Evolutionary conservation across 1,140 invertebrate genomes (phyloP), one percentile per base, ranked within the genome.

Genomic region (Chironomus tepperi): DNA sequence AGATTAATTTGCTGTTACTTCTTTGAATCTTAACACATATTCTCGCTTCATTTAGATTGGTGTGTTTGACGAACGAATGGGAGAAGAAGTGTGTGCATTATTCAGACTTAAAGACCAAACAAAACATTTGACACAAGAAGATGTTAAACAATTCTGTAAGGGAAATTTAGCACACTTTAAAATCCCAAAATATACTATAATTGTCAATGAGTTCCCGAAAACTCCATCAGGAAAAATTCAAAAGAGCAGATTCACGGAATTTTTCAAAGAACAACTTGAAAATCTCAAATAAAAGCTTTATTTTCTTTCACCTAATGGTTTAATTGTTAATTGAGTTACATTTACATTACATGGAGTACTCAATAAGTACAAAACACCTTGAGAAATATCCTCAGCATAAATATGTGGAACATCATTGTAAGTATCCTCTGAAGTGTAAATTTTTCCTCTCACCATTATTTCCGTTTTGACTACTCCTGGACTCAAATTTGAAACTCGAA

Each of bases 221-320:
- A 97, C 94, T 0, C 84, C 87, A 0, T 93, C 92, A 1, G 95
- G 94, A 1, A 97, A 95, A 84, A 86, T 94, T 70, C 90, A 93
- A 81, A 95, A 95, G 78, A 88, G 84, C 78, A 86, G 86, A 79
- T 81, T 94, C 5, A 79, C 82, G 16, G 81, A 90, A 47, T 43
- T 75, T 74, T 75, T 79, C 42, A 75, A 79, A 65, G 65, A 70
- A 1, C n/a, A 70, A 18, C 10, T 70, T 1, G 7, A 70, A 1
- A 57, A 57, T 12, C 15, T 57, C 5, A 57, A n/a, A 57, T n/a
- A 57, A 12, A 57, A n/a, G 5, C n/a, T 47, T 57, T 57, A 57
- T 57, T 57, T 57, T 15, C 47, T 57, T 57, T 57, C 47, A 57
- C 47, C 47, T n/a, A 57, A 12, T 57, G 47, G 47, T 15, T 57